Base-by-base conservation (phyloP, 1,140 invertebrate genomes). In the Bombus soroeensis region DNA sequence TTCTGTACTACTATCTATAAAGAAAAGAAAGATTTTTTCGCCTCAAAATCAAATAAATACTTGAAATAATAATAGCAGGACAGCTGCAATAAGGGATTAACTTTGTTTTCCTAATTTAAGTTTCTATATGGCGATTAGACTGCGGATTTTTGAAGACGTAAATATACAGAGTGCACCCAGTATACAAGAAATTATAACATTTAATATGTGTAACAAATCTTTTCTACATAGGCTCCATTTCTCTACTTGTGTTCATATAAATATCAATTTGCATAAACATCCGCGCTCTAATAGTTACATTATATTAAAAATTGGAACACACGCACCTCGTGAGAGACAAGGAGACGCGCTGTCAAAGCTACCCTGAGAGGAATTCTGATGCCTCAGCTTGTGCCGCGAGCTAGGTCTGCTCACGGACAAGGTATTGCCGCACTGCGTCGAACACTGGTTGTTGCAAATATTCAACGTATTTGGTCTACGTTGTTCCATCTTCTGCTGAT, bases 1-100 rank as follows among this genome's bases (percentile, higher is more conserved):
- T 87, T 99, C 98, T 43, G 97, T 97, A 94, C 97, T 98, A 83
- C 97, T 98, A 91, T 98, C 97, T 97, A 96, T 37, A 95, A 92
- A 91, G 66, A 22, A 62, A 71, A 25, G 41, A 68, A 43, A 47
- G 37, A 5, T 62, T 15, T 18, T 47, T 53, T 43, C 4, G 57
- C 3, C 9, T 77, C 10, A n/a, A 28, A 5, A 28, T n/a, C 12
- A 25, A 73, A 8, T 53, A 6, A 2, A 37, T 22, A 78, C 22
- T 59, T 28, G n/a, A 18, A 57, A 15, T 1, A 18, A 25, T 22
- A 59, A 37, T 15, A 3, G 68, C 47, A 18, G 13, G 10, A 62
- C 59, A 2, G n/a, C 12, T 13, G 59, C 28, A 62, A 62, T 10
- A 62, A 62, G 28, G 28, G 28, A 62, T 28, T 62, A 4, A 9